phyloP scores from a whole-genome alignment of 1,140 invertebrate genomes.

The Uloborus diversus region DNA sequence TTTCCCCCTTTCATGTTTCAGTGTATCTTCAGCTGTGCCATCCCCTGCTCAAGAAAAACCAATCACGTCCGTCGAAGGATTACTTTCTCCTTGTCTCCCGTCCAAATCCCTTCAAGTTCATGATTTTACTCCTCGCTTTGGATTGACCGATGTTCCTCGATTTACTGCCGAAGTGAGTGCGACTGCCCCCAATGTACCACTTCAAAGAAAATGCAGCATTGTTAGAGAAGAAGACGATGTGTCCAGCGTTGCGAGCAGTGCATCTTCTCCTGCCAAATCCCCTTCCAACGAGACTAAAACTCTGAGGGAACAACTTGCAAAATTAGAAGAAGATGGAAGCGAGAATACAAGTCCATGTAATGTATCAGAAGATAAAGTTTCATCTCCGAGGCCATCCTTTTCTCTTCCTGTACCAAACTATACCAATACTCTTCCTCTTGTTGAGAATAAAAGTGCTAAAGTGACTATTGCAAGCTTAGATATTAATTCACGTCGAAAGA shows the following conservation, averaged over 20 bases:
- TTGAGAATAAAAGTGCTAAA: neutral
- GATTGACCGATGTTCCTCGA: neutral
- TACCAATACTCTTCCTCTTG: constrained; percentile 1
- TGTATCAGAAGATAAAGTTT: neutral
- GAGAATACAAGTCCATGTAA: neutral
- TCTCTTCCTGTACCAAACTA: constrained; percentile 20
- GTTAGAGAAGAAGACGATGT: constrained; percentile 76
- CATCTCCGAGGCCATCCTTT: neutral
- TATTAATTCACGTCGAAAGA: neutral
- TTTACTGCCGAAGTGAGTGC: constrained; percentile 11
- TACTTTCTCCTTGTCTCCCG: constrained; percentile 48
- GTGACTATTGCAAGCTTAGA: neutral
- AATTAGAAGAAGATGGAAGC: constrained; percentile 33
- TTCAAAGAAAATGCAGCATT: constrained; percentile 85
- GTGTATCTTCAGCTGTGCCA: constrained; percentile 54
- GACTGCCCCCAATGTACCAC: constrained; percentile 39
- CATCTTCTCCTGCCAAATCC: constrained; percentile 48
- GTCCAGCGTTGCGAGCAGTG: constrained; percentile 32
- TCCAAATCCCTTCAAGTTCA: constrained; percentile 43
- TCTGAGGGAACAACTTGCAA: constrained; percentile 29
- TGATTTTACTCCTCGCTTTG: constrained; percentile 31
- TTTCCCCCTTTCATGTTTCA: constrained; percentile 7
- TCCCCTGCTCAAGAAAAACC: constrained; percentile 58
- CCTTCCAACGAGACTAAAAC: constrained; percentile 24
- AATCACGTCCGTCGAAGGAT: constrained; percentile 29